Base-by-base conservation (phyloP, 2,888 invertebrate species). In the Theodoxus fluviatilis region DNA sequence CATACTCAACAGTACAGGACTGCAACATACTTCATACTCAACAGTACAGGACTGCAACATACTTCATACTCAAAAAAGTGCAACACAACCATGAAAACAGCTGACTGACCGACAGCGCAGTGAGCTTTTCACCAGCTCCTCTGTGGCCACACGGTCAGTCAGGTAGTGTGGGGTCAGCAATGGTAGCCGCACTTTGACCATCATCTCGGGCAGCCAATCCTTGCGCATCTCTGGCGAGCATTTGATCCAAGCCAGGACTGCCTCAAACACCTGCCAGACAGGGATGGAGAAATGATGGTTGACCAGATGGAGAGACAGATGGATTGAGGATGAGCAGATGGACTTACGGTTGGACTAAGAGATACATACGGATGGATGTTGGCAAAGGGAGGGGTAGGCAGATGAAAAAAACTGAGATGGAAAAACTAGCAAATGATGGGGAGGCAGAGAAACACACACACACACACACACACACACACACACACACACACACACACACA, bases 241-340 rank as follows among this genome's bases (percentile, higher is more conserved):
- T 83, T 93, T 93, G 6, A 91, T 90, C 95, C 95, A 95, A 61
- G 91, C 88, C 90, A 94, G 91, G 52, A 93, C 92, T 1, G 94
- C 93, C 85, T 94, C 93, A 88, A 94, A 95, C 40, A 95, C 93
- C 88, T 91, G 77, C 0, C 15, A 37, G 37, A 28, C 15, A 52
- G 33, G 15, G 57, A 38, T 31, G 61, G 31, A 59, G n/a, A 61
- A 9, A 66, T n/a, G n/a, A n/a, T n/a, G n/a, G n/a, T n/a, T n/a
- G n/a, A n/a, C n/a, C 40, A 22, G 1, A 22, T 2, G 2, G n/a
- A 25, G 22, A 65, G 9, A 65, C 9, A 25, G 22, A n/a, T n/a
- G n/a, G n/a, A n/a, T n/a, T n/a, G n/a, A n/a, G n/a, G n/a, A n/a
- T n/a, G n/a, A n/a, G n/a, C n/a, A n/a, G n/a, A n/a, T n/a, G n/a